Evolutionary conservation across 1,140 invertebrate species (phyloP), one percentile per base, ranked within the genome.

Genomic region (Uloborus diversus): DNA sequence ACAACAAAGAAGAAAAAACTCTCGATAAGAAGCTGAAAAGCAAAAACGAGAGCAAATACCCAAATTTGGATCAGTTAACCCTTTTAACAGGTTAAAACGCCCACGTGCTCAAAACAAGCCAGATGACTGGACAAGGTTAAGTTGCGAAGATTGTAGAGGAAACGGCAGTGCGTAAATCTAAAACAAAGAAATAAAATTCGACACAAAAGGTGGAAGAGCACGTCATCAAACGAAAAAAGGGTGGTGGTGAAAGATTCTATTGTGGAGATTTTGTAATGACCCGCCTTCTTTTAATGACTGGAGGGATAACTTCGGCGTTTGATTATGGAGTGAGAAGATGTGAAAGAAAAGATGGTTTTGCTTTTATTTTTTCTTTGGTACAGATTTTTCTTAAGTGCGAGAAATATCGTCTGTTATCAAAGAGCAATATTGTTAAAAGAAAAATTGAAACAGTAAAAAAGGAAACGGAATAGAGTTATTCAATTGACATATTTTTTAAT

Each of bases 151-250:
- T 71, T 33, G 20, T n/a, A n/a, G 28, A 13, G 9, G 23, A 68
- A 49, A 13, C 9, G 47, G 42, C 14, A 49, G n/a, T n/a, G n/a
- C n/a, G n/a, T n/a, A n/a, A n/a, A n/a, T n/a, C n/a, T n/a, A n/a
- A n/a, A n/a, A n/a, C n/a, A n/a, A n/a, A n/a, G n/a, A n/a, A n/a
- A 49, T 51, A 49, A 68, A 68, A 68, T 47, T 68, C 37, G 64
- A 68, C 64, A 49, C 17, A 28, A n/a, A 17, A 5, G 56, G 11
- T 28, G 14, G n/a, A n/a, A n/a, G n/a, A n/a, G n/a, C 11, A 64
- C 33, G 69, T 59, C 56, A 56, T 33, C 17, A 17, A 25, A 11
- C 3, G 65, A 13, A 47, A 7, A 14, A 5, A 49, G 51, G n/a
- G 23, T 42, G 42, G 42, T 27, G 37, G 33, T 27, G 17, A 56